phyloP scores from a whole-genome alignment of 2,113 vertebrate genomes.

The Onychostoma macrolepis region DNA sequence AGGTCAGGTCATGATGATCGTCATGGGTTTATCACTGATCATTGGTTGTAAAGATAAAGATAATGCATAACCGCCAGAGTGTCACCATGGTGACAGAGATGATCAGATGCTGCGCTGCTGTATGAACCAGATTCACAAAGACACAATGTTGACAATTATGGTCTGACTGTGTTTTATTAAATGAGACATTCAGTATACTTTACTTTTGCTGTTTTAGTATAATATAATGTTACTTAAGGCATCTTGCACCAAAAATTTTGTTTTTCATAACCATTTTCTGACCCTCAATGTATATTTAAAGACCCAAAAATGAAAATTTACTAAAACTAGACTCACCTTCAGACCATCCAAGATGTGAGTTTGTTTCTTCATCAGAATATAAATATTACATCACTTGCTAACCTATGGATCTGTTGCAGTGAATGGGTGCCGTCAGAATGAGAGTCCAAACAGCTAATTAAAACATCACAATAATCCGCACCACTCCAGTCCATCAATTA shows the following conservation, averaged over 20 bases:
- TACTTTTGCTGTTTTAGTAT: neutral
- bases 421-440: neutral
- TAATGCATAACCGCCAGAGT: neutral
- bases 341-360: neutral
- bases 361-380: neutral
- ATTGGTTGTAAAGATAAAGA: constrained; percentile 9
- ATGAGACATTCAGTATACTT: neutral
- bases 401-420: neutral
- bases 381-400: neutral
- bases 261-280: neutral
- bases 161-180: neutral
- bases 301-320: neutral
- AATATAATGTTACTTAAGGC: no score
- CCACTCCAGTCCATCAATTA: neutral
- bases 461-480: neutral
- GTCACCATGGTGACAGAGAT: constrained; percentile 35
- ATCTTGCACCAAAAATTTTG: no score
- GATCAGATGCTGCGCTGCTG: neutral
- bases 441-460: neutral
- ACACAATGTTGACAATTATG: neutral
- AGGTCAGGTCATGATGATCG: neutral
- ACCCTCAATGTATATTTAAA: neutral
- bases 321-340: neutral
- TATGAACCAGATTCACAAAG: constrained; percentile 24
- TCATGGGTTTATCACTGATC: neutral